These are phyloP conservation scores for Rapana venosa DNA, from an alignment of 2,888 invertebrate genomes.

Conservation along the genomic window DNA sequence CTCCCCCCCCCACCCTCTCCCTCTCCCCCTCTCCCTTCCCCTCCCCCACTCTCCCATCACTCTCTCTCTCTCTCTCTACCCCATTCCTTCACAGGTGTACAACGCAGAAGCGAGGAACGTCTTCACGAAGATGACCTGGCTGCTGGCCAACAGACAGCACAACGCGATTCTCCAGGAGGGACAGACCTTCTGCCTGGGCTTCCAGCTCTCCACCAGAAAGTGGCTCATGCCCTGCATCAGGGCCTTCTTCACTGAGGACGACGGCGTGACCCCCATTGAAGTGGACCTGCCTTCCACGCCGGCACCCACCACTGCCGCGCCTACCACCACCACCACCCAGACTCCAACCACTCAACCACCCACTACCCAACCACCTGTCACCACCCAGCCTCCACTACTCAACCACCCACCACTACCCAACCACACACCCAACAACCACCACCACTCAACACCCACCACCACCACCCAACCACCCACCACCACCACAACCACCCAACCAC, in stretches of 20 bases:
- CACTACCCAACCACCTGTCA: not conserved
- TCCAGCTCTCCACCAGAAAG: not conserved
- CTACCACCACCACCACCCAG: not conserved
- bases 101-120: not conserved
- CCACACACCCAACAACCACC: not conserved
- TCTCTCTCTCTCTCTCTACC: not conserved
- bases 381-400: not conserved
- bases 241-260: conserved; percentile 12
- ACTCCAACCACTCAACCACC: not conserved
- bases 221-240: conserved; percentile 21
- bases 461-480: not conserved
- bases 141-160: not conserved
- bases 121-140: not conserved
- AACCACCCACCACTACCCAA: not conserved
- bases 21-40: too few species aligned
- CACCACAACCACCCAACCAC: conserved; percentile 3
- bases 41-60: not conserved
- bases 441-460: not conserved
- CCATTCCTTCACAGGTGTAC: not conserved
- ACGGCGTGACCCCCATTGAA: conserved; percentile 16
- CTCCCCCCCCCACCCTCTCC: too few species aligned
- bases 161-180: not conserved
- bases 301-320: not conserved
- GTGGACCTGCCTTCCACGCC: not conserved
- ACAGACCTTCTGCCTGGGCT: not conserved